phyloP scores from a whole-genome alignment of 2,888 invertebrate genomes.

The Adela reaumurella region DNA sequence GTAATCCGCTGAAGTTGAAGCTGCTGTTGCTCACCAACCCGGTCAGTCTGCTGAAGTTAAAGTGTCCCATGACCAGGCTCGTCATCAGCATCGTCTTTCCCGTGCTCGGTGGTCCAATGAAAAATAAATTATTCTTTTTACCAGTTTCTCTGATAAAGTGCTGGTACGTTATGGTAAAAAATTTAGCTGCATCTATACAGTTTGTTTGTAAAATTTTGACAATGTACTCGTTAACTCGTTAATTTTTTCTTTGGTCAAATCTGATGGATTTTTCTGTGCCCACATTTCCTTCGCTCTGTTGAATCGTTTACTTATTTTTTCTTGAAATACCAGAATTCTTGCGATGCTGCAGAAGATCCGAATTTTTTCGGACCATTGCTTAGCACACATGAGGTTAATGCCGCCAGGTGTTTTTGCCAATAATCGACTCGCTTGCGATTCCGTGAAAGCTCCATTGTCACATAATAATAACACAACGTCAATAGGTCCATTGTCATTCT shows the following conservation, averaged over 20 bases:
- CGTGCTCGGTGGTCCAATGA: background rate
- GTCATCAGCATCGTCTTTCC: too few relatives aligned
- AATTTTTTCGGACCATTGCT: conserved; percentile 1
- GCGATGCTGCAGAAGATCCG: conserved; percentile 3
- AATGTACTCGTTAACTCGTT: too few relatives aligned
- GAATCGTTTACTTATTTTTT: conserved; percentile 2
- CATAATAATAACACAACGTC: conserved; percentile 3
- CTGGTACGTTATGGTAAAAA: background rate
- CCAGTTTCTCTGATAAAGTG: conserved; percentile 1
- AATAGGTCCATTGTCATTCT: background rate
- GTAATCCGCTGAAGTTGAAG: conserved; percentile 15
- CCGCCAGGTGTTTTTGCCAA: conserved; percentile 2
- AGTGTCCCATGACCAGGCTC: conserved; percentile 8
- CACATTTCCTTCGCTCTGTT: conserved; percentile 4
- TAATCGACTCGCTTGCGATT: conserved; percentile 1
- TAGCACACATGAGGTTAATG: conserved; percentile 3
- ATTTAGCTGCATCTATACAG: background rate
- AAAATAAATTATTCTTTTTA: conserved; percentile 7
- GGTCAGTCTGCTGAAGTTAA: conserved; percentile 12
- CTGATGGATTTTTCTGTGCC: too few relatives aligned
- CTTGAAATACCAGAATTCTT: conserved; percentile 10
- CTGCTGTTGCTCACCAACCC: conserved; percentile 13
- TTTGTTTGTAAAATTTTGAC: too few relatives aligned
- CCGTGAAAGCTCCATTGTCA: conserved; percentile 6
- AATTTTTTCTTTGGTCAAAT: too few relatives aligned